phyloP scores from a whole-genome alignment of 2,888 invertebrate genomes.

The Melinaea menophilus region DNA sequence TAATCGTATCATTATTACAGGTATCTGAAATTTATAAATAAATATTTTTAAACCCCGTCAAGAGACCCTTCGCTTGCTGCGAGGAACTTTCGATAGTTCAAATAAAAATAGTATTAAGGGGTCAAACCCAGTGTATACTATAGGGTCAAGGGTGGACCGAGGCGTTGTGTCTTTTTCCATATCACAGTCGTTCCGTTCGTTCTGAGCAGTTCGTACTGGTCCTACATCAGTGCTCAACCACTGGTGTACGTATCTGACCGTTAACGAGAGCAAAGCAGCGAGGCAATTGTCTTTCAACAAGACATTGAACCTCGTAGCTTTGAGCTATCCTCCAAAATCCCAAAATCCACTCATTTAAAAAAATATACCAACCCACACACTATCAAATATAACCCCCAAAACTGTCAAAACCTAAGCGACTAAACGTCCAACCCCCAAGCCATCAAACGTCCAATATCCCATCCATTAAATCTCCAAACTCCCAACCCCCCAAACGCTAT shows the following conservation, averaged over 20 bases:
- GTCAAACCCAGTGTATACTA: slow-evolving; percentile 62
- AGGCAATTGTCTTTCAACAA: slow-evolving; percentile 76
- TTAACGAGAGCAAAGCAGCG: slow-evolving; percentile 55
- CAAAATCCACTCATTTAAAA: neutral
- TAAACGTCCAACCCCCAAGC: neutral
- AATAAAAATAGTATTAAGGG: slow-evolving; percentile 71
- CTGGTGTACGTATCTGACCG: slow-evolving; percentile 66
- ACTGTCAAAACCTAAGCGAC: too few relatives aligned
- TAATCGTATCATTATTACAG: slow-evolving; percentile 44
- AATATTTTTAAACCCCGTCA: slow-evolving; percentile 48
- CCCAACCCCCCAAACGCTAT: slow-evolving; percentile 33
- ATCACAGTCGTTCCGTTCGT: slow-evolving; percentile 42
- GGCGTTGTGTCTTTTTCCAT: slow-evolving; percentile 42
- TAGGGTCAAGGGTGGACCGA: slow-evolving; percentile 62
- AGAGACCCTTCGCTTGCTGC: slow-evolving; percentile 59
- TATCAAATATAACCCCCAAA: neutral
- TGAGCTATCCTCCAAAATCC: slow-evolving; percentile 21
- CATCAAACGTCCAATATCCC: neutral
- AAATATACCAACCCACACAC: slow-evolving; percentile 26
- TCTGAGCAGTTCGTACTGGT: slow-evolving; percentile 49
- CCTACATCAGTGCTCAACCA: slow-evolving; percentile 71
- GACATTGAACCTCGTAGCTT: slow-evolving; percentile 70
- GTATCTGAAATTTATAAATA: slow-evolving; percentile 43
- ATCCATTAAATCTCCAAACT: neutral
- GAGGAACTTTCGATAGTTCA: slow-evolving; percentile 55